Evolutionary conservation across 2,888 invertebrate genomes (phyloP).

Genomic region (Phortica okadai): DNA sequence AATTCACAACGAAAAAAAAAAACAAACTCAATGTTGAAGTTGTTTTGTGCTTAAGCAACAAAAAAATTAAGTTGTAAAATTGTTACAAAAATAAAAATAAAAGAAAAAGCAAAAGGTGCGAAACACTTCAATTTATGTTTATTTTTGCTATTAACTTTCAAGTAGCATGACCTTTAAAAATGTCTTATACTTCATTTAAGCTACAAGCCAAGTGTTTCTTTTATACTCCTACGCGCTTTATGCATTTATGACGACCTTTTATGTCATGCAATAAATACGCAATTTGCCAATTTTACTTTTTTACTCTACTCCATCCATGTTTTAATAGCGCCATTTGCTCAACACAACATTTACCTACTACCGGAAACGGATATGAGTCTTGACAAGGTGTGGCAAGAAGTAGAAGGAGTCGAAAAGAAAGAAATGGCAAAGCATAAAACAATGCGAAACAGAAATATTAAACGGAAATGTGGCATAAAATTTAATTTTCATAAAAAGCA

Average conservation of each 20-base stretch:
- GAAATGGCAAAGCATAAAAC: neutral
- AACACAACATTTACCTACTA: neutral
- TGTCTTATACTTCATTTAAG: conserved; percentile 3
- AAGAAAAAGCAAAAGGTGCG: neutral
- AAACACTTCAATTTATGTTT: conserved; percentile 20
- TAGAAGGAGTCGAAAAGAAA: neutral
- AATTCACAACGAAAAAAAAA: neutral
- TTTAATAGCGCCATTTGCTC: conserved; percentile 7
- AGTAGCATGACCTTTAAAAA: neutral
- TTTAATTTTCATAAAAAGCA: conserved; percentile 23
- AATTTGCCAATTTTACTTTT: conserved; percentile 19
- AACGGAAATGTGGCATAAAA: conserved; percentile 20
- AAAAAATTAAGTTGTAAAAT: neutral
- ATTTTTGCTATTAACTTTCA: conserved; percentile 16
- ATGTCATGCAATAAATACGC: conserved; percentile 23
- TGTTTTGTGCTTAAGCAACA: neutral
- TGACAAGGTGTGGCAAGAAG: neutral
- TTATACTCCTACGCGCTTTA: neutral
- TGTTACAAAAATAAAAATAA: neutral
- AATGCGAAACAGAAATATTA: neutral
- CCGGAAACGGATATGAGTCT: neutral
- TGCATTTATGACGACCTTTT: conserved; percentile 25
- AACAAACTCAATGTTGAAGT: neutral
- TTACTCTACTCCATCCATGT: neutral
- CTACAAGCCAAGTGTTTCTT: neutral